Base-by-base conservation (phyloP, 2,888 invertebrate genomes). In the Tubulanus polymorphus region DNA sequence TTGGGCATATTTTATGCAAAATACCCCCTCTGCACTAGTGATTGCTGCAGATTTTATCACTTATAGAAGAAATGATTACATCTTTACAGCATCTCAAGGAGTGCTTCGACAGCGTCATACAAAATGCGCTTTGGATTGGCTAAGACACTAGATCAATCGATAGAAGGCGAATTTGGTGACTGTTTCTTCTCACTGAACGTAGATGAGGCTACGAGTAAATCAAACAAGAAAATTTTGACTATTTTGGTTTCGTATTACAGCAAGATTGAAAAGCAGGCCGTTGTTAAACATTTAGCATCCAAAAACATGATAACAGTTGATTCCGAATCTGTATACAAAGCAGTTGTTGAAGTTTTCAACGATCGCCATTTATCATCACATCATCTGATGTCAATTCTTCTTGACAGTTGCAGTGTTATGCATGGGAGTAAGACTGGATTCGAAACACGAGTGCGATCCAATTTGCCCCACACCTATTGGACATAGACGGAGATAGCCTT, bases 401-500 rank as follows among this genome's bases (percentile, higher is more conserved):
- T 47, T 8, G 52, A 52, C 18, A 41, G 46, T 25, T 45, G 46
- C 20, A 47, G 46, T 15, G 45, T 46, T 25, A 46, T 45, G 52
- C 18, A 47, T 20, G 52, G 52, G 1, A n/a, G 8, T 23, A 28
- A 52, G 2, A 52, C 45, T 45, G 52, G 52, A 12, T 52, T 27
- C 47, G n/a, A 45, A 46, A 26, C 28, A 1, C 29, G 47, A n/a
- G n/a, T 52, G 45, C 12, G 23, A n/a, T n/a, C 15, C 46, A 45
- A 26, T 29, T 18, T 20, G 52, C 45, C 3, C 54, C 57, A 10
- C 50, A 54, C 18, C 30, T 60, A 2, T 47, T 54, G 2, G 52
- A 61, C 18, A 61, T 61, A 32, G 61, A 61, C 47, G 61, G 60
- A 1, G 61, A 61, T 35, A 48, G 53, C 15, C 61, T 59, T 29